Percentiles rank a stretch among this genome's conserved stretches.
These are phyloP conservation scores for Psilanteris sp. DNA, from an alignment of 1,140 invertebrate genomes.

Conservation along the genomic window DNA sequence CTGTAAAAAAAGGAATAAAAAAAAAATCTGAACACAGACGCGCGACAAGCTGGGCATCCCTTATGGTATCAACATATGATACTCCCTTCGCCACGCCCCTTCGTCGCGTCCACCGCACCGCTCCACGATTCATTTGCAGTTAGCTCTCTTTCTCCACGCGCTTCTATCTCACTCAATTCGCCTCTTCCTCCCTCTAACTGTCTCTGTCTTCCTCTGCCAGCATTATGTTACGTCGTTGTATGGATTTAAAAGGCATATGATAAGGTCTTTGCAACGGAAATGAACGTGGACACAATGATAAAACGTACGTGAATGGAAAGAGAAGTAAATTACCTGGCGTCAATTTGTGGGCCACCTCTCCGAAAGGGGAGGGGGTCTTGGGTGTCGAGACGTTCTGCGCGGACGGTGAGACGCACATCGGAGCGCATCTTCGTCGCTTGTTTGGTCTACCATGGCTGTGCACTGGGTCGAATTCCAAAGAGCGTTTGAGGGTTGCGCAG, in stretches of 20 bases:
- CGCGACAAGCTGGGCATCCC: conserved; percentile 49
- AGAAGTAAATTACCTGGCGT: conserved; percentile 87
- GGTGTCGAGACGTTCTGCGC: conserved; percentile 79
- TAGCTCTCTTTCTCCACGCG: too few relatives aligned
- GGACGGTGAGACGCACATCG: conserved; percentile 88
- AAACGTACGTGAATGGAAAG: conserved; percentile 8
- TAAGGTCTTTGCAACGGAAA: neutral
- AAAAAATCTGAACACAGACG: conserved; percentile 5
- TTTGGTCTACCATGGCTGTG: conserved; percentile 88
- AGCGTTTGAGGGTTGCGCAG: conserved; percentile 96
- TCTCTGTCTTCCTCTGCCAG: neutral
- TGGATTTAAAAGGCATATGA: conserved; percentile 1
- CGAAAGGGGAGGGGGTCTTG: conserved; percentile 86
- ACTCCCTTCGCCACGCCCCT: conserved; percentile 67
- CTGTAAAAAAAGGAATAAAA: too few relatives aligned
- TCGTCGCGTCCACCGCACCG: too few relatives aligned
- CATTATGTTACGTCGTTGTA: conserved; percentile 3
- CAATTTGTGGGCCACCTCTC: conserved; percentile 88
- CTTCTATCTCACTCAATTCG: neutral
- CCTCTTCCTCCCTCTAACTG: too few relatives aligned
- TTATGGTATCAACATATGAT: conserved; percentile 77
- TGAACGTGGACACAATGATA: too few relatives aligned
- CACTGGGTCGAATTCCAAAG: conserved; percentile 94
- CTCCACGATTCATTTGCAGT: too few relatives aligned
- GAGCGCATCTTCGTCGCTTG: conserved; percentile 92